These are phyloP conservation scores for Pammene fasciana DNA, from an alignment of 2,888 invertebrate species.

Conservation along the genomic window DNA sequence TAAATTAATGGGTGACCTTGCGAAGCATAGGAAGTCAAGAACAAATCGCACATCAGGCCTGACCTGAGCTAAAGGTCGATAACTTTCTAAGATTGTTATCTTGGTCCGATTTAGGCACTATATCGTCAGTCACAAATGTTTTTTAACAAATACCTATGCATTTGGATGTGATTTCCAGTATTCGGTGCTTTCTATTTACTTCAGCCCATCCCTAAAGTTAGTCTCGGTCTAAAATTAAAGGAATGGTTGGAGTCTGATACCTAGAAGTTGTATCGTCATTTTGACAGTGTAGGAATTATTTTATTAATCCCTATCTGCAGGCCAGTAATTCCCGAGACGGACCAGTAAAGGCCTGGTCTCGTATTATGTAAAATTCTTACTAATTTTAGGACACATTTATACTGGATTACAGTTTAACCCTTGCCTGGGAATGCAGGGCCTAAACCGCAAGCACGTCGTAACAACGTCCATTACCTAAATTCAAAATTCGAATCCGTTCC, in stretches of 20 bases:
- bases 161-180: no score
- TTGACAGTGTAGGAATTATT: no score
- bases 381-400: background rate
- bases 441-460: slow-evolving; percentile 1
- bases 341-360: no score
- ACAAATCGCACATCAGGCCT: slow-evolving; percentile 26
- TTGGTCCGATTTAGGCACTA: background rate
- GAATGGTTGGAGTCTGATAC: no score
- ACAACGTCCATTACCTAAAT: slow-evolving; percentile 8
- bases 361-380: background rate
- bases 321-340: no score
- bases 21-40: slow-evolving; percentile 47
- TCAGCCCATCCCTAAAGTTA: background rate
- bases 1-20: slow-evolving; percentile 45
- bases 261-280: background rate
- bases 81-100: slow-evolving; percentile 26
- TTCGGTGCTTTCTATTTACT: background rate
- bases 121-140: no score
- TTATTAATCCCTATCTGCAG: no score
- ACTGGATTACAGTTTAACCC: background rate
- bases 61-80: slow-evolving; percentile 8
- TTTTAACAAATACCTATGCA: no score
- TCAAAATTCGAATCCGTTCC: slow-evolving; percentile 29
- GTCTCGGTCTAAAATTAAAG: background rate
- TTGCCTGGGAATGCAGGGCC: background rate